Evolutionary conservation across 2,113 vertebrate genomes (phyloP), one percentile per base, ranked within the genome.

Genomic region (Callospermophilus lateralis): DNA sequence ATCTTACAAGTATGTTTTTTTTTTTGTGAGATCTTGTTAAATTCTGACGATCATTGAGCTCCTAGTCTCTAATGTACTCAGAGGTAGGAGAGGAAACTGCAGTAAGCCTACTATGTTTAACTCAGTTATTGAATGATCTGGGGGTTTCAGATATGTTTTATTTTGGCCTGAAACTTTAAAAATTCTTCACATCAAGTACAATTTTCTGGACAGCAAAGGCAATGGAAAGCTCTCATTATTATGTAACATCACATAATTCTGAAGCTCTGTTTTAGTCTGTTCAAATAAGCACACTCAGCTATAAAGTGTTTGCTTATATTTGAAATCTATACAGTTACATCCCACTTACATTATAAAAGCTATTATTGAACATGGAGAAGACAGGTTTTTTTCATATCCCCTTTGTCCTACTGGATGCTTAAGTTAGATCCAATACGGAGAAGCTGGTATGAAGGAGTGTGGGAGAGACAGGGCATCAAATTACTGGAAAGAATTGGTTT

Each of bases 301-400:
- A 4, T 51, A 79, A 96, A 78, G 72, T 88, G 61, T 39, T 94
- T 83, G 63, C 67, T 83, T 94, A 68, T 45, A 51, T 74, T 95
- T 80, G 51, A 86, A 94, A 96, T 72, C 55, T 58, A 11, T 91
- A 51, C 48, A 42, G 0, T 96, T 86, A 65, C 81, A 74, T 94
- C 45, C 79, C 24, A 42, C 28, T 93, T 89, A 7, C 32, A 79
- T 95, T 87, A 87, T 76, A 85, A 83, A 89, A 87, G 28, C 89
- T 96, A 28, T 91, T 89, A 74, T 11, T 89, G 93, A 95, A 92
- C 81, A 79, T 76, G 61, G 77, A 48, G 74, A 65, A 95, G 89
- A 53, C 30, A 39, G 4, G 4, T 0, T 86, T 90, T 94, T 80
- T 70, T 39, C 48, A 48, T 15, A 61, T 85, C 45, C 6, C 2